Conservation (phyloP, 2,797 vertebrate genomes). For the Rhinella marina region DNA sequence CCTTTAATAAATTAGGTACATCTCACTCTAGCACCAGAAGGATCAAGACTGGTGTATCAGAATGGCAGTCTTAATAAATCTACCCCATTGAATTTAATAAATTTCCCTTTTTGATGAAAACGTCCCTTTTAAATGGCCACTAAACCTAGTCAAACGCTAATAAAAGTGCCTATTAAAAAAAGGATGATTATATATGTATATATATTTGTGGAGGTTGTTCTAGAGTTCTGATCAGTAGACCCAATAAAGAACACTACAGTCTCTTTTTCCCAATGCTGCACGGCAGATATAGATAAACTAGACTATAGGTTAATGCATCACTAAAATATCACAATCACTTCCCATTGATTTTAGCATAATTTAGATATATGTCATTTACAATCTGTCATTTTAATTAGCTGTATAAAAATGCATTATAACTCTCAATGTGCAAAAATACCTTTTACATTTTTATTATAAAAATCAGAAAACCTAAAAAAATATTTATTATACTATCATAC, state of each 20-base stretch:
- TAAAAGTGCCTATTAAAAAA: no score
- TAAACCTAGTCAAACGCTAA: no score
- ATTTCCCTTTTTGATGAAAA: no score
- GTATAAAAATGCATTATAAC: constrained; percentile 22
- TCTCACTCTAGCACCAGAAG: no score
- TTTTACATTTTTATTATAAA: constrained; percentile 37
- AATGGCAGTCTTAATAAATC: no score
- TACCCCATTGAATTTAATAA: no score
- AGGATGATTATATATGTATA: no score
- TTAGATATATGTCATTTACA: not conserved
- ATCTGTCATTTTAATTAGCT: not conserved
- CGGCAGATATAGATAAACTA: not conserved
- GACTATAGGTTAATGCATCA: not conserved
- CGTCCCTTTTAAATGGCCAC: no score
- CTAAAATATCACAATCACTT: not conserved
- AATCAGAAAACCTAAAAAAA: constrained; percentile 36
- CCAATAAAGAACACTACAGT: not conserved
- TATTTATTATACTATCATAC: not conserved
- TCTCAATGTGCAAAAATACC: constrained; percentile 22
- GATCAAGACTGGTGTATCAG: no score
- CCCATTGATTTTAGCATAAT: not conserved
- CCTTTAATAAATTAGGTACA: no score
- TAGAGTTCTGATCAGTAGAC: not conserved
- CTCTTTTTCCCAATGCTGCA: not conserved
- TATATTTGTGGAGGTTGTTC: no score